A percentile compares a stretch with the other conserved stretches of the same genome.
Conservation (phyloP, 2,797 vertebrate species). For the Otus scops region DNA sequence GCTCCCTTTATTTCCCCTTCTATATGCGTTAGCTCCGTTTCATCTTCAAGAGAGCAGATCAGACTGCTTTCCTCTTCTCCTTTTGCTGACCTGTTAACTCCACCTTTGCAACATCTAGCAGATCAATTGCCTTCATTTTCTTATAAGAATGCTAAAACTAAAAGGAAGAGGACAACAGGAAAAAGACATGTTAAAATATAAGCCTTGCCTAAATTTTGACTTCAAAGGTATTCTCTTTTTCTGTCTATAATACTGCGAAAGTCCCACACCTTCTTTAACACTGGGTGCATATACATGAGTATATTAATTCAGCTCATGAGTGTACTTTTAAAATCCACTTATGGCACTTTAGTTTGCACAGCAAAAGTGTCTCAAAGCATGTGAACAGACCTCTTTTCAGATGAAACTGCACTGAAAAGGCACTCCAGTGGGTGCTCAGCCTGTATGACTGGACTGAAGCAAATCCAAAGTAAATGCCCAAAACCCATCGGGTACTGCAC, state of each 20-base stretch:
- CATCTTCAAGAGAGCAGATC: background rate
- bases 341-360: background rate
- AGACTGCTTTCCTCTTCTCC: background rate
- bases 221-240: background rate
- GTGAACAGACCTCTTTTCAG: background rate
- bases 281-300: background rate
- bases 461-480: background rate
- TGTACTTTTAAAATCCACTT: background rate
- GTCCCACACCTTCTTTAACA: background rate
- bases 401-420: background rate
- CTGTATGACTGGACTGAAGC: accelerated
- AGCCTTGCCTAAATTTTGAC: background rate
- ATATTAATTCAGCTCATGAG: background rate
- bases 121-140: background rate
- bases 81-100: background rate
- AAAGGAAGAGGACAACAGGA: background rate
- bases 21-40: background rate
- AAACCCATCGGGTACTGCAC: background rate
- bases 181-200: background rate
- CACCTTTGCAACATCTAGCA: background rate
- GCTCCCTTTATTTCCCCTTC: background rate
- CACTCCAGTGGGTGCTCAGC: background rate
- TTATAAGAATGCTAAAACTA: background rate
- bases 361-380: background rate
- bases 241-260: background rate